These are phyloP conservation scores for Mellilla xanthometata DNA, from an alignment of 2,888 invertebrate species.

Conservation along the genomic window DNA sequence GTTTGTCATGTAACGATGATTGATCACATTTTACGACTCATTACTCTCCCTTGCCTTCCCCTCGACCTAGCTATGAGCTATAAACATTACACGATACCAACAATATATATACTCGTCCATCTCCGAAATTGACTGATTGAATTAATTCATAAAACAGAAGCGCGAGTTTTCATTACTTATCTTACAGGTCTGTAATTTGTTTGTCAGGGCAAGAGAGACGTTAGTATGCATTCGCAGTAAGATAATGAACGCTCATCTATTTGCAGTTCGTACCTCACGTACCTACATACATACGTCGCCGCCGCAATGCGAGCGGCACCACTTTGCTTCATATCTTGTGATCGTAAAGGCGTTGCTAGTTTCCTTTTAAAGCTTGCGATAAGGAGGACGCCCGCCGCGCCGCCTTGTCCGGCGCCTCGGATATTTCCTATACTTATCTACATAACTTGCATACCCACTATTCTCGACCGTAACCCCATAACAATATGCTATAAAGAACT, in stretches of 20 bases:
- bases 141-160: conserved; percentile 5
- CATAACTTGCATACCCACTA: conserved; percentile 35
- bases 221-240: conserved; percentile 22
- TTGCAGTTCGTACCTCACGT: conserved; percentile 12
- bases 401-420: conserved; percentile 40
- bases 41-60: conserved; percentile 14
- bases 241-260: conserved; percentile 26
- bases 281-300: conserved; percentile 31
- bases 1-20: conserved; percentile 12
- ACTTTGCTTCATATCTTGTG: conserved; percentile 55
- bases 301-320: conserved; percentile 46
- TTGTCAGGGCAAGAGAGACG: conserved; percentile 21
- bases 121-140: conserved; percentile 3
- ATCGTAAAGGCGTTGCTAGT: conserved; percentile 72
- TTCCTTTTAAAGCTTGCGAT: conserved; percentile 73
- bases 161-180: neutral
- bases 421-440: conserved; percentile 31
- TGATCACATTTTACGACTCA: conserved; percentile 16
- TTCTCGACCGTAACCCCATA: conserved; percentile 42
- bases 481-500: conserved; percentile 34
- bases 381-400: conserved; percentile 53
- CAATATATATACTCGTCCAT: conserved; percentile 9
- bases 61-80: neutral
- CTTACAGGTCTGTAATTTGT: conserved; percentile 5
- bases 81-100: conserved; percentile 3